Evolutionary conservation across 2,797 vertebrate genomes (phyloP), one percentile per base, ranked within the genome.

Genomic region (Luscinia luscinia): DNA sequence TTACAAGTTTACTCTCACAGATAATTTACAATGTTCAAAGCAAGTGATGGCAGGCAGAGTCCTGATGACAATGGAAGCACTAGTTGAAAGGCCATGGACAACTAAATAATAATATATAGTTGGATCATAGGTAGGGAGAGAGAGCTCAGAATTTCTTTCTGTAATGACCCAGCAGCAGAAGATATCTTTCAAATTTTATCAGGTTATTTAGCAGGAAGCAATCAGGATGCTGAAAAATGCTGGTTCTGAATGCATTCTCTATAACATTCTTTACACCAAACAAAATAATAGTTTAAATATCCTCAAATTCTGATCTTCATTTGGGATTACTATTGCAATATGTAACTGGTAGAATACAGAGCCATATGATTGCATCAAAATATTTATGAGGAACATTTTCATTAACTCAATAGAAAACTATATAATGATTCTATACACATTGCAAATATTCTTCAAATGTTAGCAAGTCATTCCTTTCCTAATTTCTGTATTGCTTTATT

Each of bases 331-430:
- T 89, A 45, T 17, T 52, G 4, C 28, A 78, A 43, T 43, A 48
- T 16, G 4, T n/a, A 80, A 84, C 9, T 95, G 67, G 51, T 46
- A 90, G 57, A 61, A 94, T 94, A 89, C 11, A 64, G 24, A 96
- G 63, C 19, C 13, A 43, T 73, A 49, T 43, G 80, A 67, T 21
- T 72, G 2, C 11, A 27, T 70, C 40, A 79, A 69, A 49, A 90
- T 22, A 11, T 84, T 90, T 86, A 45, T 79, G 18, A 23, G 57
- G n/a, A 96, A 5, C 12, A 69, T 68, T 85, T 94, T 96, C 48
- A 82, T 21, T 64, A 90, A 68, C 46, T 70, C 67, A 46, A 8
- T 66, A 32, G 40, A 88, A 95, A 93, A 84, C 11, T 34, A 22
- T 62, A 49, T 72, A 81, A 49, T 32, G 2, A 72, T 77, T 85